Evolutionary conservation across 2,888 invertebrate species (phyloP).

Genomic region (Phortica magna): DNA sequence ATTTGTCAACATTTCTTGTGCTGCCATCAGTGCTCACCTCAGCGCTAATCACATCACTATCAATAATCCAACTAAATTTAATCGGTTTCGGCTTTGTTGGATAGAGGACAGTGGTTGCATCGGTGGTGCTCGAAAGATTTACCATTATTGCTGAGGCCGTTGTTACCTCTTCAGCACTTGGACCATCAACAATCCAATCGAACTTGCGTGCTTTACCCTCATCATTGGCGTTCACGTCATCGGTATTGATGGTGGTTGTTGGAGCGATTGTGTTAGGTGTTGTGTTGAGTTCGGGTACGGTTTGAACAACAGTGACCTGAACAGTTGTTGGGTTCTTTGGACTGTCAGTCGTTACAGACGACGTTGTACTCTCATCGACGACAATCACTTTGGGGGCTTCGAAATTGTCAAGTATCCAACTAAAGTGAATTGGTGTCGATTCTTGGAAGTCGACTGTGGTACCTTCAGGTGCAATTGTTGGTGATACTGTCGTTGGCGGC

Average conservation of each 20-base stretch:
- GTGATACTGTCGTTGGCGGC: slow-evolving; percentile 7
- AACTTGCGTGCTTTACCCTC: slow-evolving; percentile 47
- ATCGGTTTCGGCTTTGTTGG: slow-evolving; percentile 57
- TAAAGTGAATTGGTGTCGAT: slow-evolving; percentile 49
- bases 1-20: background rate
- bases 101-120: slow-evolving; percentile 24
- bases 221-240: slow-evolving; percentile 3
- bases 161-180: slow-evolving; percentile 34
- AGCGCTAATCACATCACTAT: slow-evolving; percentile 51
- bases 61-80: slow-evolving; percentile 66
- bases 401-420: slow-evolving; percentile 61
- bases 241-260: slow-evolving; percentile 25
- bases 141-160: background rate
- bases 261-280: background rate
- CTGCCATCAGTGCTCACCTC: slow-evolving; percentile 39
- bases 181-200: slow-evolving; percentile 51
- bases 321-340: background rate
- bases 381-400: slow-evolving; percentile 56
- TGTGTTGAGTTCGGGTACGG: background rate
- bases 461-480: slow-evolving; percentile 7
- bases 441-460: slow-evolving; percentile 19
- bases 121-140: slow-evolving; percentile 13
- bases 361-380: slow-evolving; percentile 26
- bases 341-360: slow-evolving; percentile 46
- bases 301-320: background rate